A percentile compares a stretch with the other conserved stretches of the same genome.
These are phyloP conservation scores for Onchidella celtica DNA, from an alignment of 2,888 invertebrate genomes.

Conservation along the genomic window DNA sequence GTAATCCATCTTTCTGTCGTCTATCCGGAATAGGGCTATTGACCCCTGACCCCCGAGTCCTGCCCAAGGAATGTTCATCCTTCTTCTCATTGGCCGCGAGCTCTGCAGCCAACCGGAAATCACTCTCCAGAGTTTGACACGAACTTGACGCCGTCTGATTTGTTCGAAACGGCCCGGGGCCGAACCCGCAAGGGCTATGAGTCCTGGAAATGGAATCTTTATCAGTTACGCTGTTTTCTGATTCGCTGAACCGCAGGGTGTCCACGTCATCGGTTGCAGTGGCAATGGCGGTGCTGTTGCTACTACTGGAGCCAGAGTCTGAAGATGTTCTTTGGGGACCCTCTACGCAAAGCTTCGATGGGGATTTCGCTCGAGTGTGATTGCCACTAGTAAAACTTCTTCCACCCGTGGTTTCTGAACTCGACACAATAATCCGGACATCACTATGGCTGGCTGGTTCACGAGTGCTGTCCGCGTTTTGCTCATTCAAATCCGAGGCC, in stretches of 20 bases:
- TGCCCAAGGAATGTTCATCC: neutral
- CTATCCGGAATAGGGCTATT: neutral
- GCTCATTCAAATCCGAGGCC: neutral
- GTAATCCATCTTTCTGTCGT: neutral
- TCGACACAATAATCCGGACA: conserved; percentile 35
- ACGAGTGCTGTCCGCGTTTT: neutral
- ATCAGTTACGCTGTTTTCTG: conserved; percentile 32
- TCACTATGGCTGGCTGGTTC: neutral
- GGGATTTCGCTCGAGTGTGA: neutral
- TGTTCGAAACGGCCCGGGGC: neutral
- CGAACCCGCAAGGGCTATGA: conserved; percentile 16
- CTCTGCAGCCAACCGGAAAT: conserved; percentile 25
- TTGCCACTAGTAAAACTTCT: neutral
- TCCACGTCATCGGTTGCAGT: conserved; percentile 9
- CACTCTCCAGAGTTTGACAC: conserved; percentile 30
- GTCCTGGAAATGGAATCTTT: conserved; percentile 38
- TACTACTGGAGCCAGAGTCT: conserved; percentile 44
- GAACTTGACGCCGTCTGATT: neutral
- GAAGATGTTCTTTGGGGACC: conserved; percentile 22
- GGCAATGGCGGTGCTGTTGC: neutral
- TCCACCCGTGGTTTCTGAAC: conserved; percentile 6
- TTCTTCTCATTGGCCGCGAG: neutral
- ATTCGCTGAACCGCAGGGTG: neutral
- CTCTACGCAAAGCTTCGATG: conserved; percentile 6
- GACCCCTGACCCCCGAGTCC: neutral